Base-by-base conservation (phyloP, 35 echinoderm and acorn worm species). In the Antedon bifida region DNA sequence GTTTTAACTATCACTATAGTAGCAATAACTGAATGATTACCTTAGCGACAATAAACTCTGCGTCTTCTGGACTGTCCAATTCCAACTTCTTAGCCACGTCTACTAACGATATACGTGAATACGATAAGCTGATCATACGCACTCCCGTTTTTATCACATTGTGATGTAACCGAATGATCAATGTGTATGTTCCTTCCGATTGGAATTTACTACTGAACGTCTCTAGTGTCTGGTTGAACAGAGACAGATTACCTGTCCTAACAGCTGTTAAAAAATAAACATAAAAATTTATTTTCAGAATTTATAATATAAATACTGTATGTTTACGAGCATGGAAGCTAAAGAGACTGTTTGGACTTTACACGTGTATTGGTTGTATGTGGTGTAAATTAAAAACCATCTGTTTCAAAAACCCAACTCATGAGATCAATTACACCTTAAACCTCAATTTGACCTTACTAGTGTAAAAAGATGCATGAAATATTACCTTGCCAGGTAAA, bases 121-220 rank as follows among this genome's bases (percentile, higher is more conserved):
- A 97, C 19, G 94, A 97, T 36, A 97, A 85, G 79, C 90, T 97
- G 16, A 97, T 92, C 94, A 97, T 97, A 23, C 90, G 85, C 0
- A 97, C 94, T 23, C 94, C 94, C 3, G 94, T 97, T 90, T 97
- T 97, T 87, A 97, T 97, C 19, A 97, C 94, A 33, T 97, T 97
- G 81, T 97, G 94, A 81, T 92, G 94, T 31, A 97, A 90, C 35
- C 94, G 84, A 38, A 97, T 90, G 74, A 97, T 97, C 36, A 97
- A 83, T 30, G 94, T 97, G 87, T 97, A 97, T 4, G 94, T 97
- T 35, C 88, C 91, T 38, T 97, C 94, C 32, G 88, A 83, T 78
- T 97, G 94, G 76, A 97, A 97, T 87, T 92, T 97, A 32, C 90
- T 81, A 10, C 88, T 85, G 78, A 87, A 89, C 9, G 82, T 89